Evolutionary conservation across 2,888 invertebrate species (phyloP).

Genomic region (Eupelmus urozonus): DNA sequence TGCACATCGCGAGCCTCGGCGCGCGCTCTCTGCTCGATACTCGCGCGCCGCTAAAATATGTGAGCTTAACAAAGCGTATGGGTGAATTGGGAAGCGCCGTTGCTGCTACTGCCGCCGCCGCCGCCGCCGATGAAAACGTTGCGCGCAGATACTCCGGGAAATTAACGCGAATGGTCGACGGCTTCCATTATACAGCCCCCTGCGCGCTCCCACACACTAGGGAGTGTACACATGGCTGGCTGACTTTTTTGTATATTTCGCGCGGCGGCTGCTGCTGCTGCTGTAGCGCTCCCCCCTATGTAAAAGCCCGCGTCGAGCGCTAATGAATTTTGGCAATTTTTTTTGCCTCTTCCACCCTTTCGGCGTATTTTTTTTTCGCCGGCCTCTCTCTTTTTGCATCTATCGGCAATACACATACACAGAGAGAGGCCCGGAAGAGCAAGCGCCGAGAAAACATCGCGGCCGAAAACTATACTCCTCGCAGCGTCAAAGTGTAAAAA

Average conservation of each 20-base stretch:
- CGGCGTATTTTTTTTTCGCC: conserved; percentile 3
- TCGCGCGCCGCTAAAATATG: conserved; percentile 54
- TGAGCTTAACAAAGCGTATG: conserved; percentile 58
- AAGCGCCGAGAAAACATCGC: neutral
- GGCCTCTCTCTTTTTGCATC: too few species aligned
- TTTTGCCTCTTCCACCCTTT: neutral
- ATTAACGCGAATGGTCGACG: conserved; percentile 58
- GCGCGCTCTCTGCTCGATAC: conserved; percentile 36
- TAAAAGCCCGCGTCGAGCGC: conserved; percentile 17
- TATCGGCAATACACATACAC: conserved; percentile 47
- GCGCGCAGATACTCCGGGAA: conserved; percentile 57
- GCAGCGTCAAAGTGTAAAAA: too few species aligned
- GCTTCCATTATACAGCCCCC: conserved; percentile 49
- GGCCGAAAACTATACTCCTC: conserved; percentile 19
- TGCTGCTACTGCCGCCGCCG: neutral
- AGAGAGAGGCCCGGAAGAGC: neutral
- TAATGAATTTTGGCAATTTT: conserved; percentile 58
- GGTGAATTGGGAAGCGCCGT: conserved; percentile 41
- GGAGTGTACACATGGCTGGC: conserved; percentile 40
- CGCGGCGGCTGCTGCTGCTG: neutral
- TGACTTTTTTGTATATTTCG: conserved; percentile 50
- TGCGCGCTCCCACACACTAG: neutral
- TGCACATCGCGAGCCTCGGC: conserved; percentile 40
- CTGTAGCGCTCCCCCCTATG: neutral
- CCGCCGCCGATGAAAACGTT: conserved; percentile 53